phyloP scores from a whole-genome alignment of 2,888 invertebrate genomes.

The Dolichopus griseipennis region DNA sequence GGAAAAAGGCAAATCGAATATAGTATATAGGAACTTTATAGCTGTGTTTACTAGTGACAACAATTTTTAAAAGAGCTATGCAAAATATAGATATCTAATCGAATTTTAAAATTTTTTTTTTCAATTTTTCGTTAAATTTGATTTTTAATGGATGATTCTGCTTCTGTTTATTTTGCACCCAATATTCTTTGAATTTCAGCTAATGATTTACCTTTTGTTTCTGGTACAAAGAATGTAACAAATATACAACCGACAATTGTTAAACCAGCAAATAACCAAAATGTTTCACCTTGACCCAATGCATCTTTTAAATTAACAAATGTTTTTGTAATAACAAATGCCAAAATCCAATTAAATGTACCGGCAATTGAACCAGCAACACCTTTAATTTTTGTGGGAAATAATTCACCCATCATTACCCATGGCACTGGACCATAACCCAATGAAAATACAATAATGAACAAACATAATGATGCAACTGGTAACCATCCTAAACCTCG shows the following conservation, averaged over 20 bases:
- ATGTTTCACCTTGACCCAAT: slow-evolving; percentile 56
- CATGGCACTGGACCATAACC: slow-evolving; percentile 79
- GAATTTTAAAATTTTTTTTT: too few relatives aligned
- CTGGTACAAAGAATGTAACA: slow-evolving; percentile 53
- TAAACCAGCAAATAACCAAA: slow-evolving; percentile 64
- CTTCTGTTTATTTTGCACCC: slow-evolving; percentile 16
- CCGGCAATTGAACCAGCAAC: slow-evolving; percentile 69
- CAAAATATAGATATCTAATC: too few relatives aligned
- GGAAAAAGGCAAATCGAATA: too few relatives aligned
- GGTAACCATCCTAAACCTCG: slow-evolving; percentile 62
- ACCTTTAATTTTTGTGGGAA: slow-evolving; percentile 69
- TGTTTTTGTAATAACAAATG: slow-evolving; percentile 70
- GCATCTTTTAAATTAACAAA: slow-evolving; percentile 51
- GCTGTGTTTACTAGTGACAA: too few relatives aligned
- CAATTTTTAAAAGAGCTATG: too few relatives aligned
- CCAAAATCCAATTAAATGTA: slow-evolving; percentile 71
- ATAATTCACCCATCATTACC: slow-evolving; percentile 70
- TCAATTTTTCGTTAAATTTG: neutral
- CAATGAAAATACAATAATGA: slow-evolving; percentile 70
- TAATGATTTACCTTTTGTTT: slow-evolving; percentile 47
- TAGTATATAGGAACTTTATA: too few relatives aligned
- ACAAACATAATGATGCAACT: slow-evolving; percentile 61
- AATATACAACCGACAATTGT: slow-evolving; percentile 58
- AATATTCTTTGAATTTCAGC: slow-evolving; percentile 36
- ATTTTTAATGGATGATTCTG: neutral